Base-by-base conservation (phyloP, 2,888 invertebrate genomes). In the Oscheius myriophilus region DNA sequence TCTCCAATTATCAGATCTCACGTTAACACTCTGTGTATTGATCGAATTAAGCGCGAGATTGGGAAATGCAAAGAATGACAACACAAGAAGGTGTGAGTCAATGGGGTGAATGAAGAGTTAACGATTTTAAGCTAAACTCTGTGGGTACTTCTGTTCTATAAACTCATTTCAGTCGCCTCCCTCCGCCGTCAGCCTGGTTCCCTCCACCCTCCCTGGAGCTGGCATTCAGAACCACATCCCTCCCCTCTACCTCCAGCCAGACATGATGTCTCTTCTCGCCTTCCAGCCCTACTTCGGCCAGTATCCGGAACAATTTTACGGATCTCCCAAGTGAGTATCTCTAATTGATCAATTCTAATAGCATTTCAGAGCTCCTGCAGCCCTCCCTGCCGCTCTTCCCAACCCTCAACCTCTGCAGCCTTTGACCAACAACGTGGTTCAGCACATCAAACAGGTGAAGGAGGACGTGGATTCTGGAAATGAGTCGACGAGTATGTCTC, bases 381-480 rank as follows among this genome's bases (percentile, higher is more conserved):
- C 39, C 61, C 7, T 39, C 49, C 9, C 61, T 16, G 18, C 12
- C 12, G 6, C n/a, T 46, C 33, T 12, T n/a, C n/a, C 2, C 46
- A 33, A 18, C 23, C 23, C 11, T n/a, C 51, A n/a, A 12, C 26
- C 16, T 16, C 16, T 46, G 46, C 55, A 21, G n/a, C 26, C 55
- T 12, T 18, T 65, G 39, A 33, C 65, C 16, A 55, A 53, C 18
- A 57, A 66, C 46, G 43, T 57, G 0, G 7, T 66, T 21, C 57
- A 66, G 46, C 66, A 66, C 16, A 66, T 66, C 33, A 3, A 57
- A 49, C 66, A 55, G 42, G 54, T 41, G 2, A 54, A 52, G 11
- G 66, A 66, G n/a, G 66, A 66, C 58, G 26, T 55, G 66, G 68
- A 68, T 53, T 68, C 68, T 2, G 68, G 68, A 9, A 68, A 68